These are phyloP conservation scores for Istiophorus platypterus DNA, from an alignment of 2,113 vertebrate genomes.

Conservation along the genomic window DNA sequence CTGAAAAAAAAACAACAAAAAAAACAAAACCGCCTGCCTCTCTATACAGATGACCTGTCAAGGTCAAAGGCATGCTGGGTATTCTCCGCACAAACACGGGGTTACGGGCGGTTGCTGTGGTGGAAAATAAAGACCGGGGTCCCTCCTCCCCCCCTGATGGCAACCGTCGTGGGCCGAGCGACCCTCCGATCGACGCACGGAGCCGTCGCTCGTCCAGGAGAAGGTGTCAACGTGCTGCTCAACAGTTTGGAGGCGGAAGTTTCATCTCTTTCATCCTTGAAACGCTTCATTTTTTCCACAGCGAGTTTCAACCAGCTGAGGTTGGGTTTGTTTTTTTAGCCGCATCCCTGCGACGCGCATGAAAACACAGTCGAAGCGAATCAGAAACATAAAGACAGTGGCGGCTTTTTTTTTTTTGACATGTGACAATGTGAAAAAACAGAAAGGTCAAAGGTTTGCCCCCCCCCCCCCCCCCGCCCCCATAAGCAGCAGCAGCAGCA, in stretches of 20 bases:
- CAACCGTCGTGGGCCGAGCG: background rate
- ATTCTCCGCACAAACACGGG: conserved; percentile 67
- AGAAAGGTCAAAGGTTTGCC: conserved; percentile 46
- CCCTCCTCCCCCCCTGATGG: conserved; percentile 5
- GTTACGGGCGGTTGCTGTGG: conserved; percentile 52
- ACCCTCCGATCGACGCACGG: background rate
- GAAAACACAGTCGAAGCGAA: background rate
- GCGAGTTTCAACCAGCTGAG: background rate
- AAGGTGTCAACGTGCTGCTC: background rate
- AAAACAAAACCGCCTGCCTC: no score
- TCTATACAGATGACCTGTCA: conserved; percentile 80
- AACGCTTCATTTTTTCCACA: background rate
- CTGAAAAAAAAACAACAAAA: no score
- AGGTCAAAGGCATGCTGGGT: conserved; percentile 83
- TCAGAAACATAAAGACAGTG: no score
- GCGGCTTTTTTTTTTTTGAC: background rate
- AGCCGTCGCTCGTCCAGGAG: background rate
- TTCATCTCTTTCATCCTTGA: background rate
- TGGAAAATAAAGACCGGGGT: conserved; percentile 42
- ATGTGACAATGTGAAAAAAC: background rate
- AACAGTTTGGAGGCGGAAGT: background rate
- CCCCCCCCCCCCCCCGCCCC: no score
- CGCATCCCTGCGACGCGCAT: background rate
- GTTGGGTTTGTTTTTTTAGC: background rate
- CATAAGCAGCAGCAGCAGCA: no score